Conservation (phyloP, 2,888 invertebrate genomes). For the Masnerella sp. region DNA sequence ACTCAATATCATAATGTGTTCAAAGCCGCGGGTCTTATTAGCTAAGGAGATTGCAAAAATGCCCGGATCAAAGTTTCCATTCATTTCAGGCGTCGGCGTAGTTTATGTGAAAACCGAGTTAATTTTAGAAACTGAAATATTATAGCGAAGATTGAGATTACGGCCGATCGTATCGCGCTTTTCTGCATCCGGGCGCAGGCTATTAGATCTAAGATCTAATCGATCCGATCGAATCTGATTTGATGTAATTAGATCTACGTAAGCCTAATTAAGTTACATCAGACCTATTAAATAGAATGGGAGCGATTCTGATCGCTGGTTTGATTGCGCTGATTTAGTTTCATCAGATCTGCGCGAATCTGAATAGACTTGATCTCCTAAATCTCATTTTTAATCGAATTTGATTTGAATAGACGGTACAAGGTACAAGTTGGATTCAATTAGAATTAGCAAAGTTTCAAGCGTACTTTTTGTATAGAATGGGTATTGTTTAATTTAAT, state of each 20-base stretch:
- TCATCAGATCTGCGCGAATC: too few species aligned
- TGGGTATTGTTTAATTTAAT: too few species aligned
- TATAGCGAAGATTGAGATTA: too few species aligned
- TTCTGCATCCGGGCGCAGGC: not conserved
- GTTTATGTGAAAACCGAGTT: too few species aligned
- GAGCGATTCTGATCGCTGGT: not conserved
- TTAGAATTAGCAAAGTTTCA: too few species aligned
- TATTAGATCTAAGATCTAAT: not conserved
- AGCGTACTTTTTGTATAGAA: too few species aligned
- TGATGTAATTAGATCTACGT: not conserved
- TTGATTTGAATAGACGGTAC: too few species aligned
- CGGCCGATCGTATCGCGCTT: too few species aligned
- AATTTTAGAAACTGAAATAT: too few species aligned
- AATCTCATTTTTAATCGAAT: too few species aligned
- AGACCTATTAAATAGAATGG: not conserved
- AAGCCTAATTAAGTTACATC: slow-evolving; percentile 4
- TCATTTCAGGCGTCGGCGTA: slow-evolving; percentile 23
- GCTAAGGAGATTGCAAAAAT: slow-evolving; percentile 37
- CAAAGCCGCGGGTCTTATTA: slow-evolving; percentile 58
- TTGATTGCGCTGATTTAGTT: not conserved
- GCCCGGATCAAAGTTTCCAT: slow-evolving; percentile 28
- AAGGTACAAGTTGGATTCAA: too few species aligned
- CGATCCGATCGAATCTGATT: not conserved
- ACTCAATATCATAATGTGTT: slow-evolving; percentile 59
- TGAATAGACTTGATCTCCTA: not conserved